Conservation (phyloP, 2,888 invertebrate genomes). For the Ophion costatus region DNA sequence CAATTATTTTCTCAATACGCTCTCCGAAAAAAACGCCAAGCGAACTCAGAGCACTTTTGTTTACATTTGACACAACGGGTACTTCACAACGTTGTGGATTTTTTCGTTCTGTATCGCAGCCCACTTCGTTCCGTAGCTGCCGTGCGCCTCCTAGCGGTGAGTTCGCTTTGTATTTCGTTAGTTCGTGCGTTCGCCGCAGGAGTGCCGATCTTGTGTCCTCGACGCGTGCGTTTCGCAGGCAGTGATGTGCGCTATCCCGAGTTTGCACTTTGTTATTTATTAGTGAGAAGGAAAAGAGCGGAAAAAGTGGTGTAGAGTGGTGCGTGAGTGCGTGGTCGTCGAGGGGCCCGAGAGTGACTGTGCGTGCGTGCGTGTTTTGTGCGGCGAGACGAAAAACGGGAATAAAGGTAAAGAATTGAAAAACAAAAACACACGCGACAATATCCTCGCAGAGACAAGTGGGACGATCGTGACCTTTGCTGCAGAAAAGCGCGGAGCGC, state of each 20-base stretch:
- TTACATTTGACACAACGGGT: not conserved
- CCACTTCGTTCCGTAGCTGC: not conserved
- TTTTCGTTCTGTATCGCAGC: not conserved
- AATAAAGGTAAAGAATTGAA: conserved; percentile 8
- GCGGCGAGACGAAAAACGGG: not conserved
- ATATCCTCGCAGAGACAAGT: conserved; percentile 42
- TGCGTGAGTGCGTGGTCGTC: conserved; percentile 42
- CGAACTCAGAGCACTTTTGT: not conserved
- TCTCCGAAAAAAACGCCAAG: not conserved
- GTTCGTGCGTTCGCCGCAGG: not conserved
- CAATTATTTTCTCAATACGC: not conserved
- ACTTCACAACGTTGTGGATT: not conserved
- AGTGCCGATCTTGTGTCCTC: not conserved
- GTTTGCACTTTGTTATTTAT: conserved; percentile 68
- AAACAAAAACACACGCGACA: conserved; percentile 33
- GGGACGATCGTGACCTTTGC: conserved; percentile 52
- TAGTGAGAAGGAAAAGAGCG: conserved; percentile 31
- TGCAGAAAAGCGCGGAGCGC: conserved; percentile 38
- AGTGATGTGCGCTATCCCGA: conserved; percentile 62
- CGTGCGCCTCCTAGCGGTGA: not conserved
- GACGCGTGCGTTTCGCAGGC: conserved; percentile 14
- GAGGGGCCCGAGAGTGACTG: conserved; percentile 40
- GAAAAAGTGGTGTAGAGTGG: conserved; percentile 19
- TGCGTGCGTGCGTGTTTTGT: conserved; percentile 32
- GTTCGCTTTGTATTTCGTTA: not conserved